Conservation (phyloP, 1,140 invertebrate genomes). For the Antheraea mylitta region DNA sequence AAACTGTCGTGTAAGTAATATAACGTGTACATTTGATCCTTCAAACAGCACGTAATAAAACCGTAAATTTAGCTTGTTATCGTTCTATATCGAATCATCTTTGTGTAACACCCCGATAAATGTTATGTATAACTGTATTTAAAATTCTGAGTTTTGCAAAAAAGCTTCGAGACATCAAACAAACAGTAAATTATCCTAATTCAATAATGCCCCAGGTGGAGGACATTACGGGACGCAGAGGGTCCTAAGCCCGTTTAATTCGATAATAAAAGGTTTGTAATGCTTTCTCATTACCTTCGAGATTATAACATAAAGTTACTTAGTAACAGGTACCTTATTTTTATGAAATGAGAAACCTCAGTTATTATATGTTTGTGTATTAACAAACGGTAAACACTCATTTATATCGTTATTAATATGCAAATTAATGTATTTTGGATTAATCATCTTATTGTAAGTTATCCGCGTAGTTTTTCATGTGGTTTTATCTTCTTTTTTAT, state of each 20-base stretch:
- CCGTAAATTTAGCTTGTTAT: slow-evolving; percentile 3
- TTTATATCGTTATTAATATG: no score
- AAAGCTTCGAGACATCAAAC: slow-evolving; percentile 31
- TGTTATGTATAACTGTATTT: not conserved
- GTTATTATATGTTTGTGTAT: no score
- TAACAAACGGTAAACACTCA: no score
- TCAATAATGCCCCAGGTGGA: slow-evolving; percentile 29
- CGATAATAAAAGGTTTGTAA: slow-evolving; percentile 44
- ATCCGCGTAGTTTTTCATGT: no score
- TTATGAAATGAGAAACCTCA: no score
- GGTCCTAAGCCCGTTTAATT: slow-evolving; percentile 31
- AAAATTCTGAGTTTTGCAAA: slow-evolving; percentile 25
- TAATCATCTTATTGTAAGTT: no score
- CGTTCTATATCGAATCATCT: not conserved
- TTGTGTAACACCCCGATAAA: not conserved
- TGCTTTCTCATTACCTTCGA: slow-evolving; percentile 28
- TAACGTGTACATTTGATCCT: no score
- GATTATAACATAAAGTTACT: not conserved
- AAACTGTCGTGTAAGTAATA: no score
- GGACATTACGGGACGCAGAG: slow-evolving; percentile 25
- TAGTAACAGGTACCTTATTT: no score
- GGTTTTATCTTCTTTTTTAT: no score
- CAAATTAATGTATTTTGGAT: no score
- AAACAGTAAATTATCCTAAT: slow-evolving; percentile 47
- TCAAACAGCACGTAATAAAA: not conserved